Conservation (phyloP, 2,888 invertebrate species). For the Diaprepes abbreviatus region DNA sequence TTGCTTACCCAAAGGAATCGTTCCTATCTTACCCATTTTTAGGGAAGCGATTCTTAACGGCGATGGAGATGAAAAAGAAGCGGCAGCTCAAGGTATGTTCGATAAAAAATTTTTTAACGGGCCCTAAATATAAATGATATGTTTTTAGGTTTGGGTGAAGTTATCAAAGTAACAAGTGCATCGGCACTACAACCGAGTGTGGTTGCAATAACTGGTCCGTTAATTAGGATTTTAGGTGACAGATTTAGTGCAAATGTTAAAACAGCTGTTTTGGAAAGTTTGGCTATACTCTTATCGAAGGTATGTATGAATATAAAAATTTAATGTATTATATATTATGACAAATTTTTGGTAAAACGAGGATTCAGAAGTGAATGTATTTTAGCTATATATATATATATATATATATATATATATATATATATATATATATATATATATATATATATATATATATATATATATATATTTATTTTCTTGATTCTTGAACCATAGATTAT, state of each 20-base stretch:
- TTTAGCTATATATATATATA: too few species aligned
- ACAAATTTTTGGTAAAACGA: too few species aligned
- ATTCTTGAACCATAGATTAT: too few species aligned
- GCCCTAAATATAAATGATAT: too few species aligned
- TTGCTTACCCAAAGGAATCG: conserved; percentile 91
- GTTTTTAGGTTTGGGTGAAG: conserved; percentile 46
- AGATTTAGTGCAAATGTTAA: conserved; percentile 95
- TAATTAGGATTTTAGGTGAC: conserved; percentile 97
- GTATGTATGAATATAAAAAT: too few species aligned
- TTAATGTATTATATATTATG: too few species aligned
- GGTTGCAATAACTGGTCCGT: conserved; percentile 96
- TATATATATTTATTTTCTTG: too few species aligned
- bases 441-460: too few species aligned
- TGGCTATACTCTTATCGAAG: conserved; percentile 92
- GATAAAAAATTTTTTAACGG: too few species aligned
- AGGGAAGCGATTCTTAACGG: conserved; percentile 97
- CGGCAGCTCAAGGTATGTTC: conserved; percentile 85
- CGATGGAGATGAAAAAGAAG: conserved; percentile 94
- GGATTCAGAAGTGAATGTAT: too few species aligned
- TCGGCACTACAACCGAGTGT: conserved; percentile 94
- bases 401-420: too few species aligned
- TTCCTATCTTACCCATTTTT: conserved; percentile 94
- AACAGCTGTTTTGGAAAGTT: conserved; percentile 94
- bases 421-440: too few species aligned
- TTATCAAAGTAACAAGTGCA: conserved; percentile 75